Percentiles rank a stretch among this genome's conserved stretches.
phyloP scores from a whole-genome alignment of 2,113 vertebrate genomes.

The Apodemus speciosus region DNA sequence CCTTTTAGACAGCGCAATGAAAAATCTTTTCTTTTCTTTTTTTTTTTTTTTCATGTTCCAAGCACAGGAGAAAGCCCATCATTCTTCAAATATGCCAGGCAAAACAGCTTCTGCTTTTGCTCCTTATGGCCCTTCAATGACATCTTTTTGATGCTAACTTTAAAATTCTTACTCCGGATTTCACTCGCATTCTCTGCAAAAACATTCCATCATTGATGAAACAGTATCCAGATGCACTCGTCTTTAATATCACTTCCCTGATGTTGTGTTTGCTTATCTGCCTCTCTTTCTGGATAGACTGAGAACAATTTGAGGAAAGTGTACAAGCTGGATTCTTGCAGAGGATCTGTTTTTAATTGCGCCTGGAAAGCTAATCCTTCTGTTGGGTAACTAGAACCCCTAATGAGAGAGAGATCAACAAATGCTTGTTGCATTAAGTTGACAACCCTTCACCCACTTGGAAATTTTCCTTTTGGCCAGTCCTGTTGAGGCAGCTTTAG shows the following conservation, averaged over 20 bases:
- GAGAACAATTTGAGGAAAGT: constrained; percentile 48
- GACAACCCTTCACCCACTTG: constrained; percentile 70
- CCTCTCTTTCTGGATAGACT: constrained; percentile 37
- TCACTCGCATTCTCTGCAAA: background rate
- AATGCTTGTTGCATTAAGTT: constrained; percentile 56
- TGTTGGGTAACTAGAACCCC: constrained; percentile 63
- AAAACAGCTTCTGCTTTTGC: constrained; percentile 29
- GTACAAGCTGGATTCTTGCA: constrained; percentile 43
- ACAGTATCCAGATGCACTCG: background rate
- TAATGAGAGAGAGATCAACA: constrained; percentile 59
- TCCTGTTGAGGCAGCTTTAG: constrained; percentile 43
- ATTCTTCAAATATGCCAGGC: background rate
- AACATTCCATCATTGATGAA: constrained; percentile 3
- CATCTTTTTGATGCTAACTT: background rate
- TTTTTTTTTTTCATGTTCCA: constrained; percentile 48
- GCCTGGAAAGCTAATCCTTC: constrained; percentile 48
- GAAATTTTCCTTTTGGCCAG: constrained; percentile 61
- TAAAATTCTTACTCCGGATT: background rate
- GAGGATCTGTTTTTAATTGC: constrained; percentile 74
- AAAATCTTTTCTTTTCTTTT: constrained; percentile 70
- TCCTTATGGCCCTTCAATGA: background rate
- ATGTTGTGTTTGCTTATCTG: constrained; percentile 53
- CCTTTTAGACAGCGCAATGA: constrained; percentile 53
- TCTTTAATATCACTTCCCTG: constrained; percentile 10
- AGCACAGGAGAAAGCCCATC: background rate